phyloP scores from a whole-genome alignment of 2,888 invertebrate genomes.

The Leptopilina myrica region DNA sequence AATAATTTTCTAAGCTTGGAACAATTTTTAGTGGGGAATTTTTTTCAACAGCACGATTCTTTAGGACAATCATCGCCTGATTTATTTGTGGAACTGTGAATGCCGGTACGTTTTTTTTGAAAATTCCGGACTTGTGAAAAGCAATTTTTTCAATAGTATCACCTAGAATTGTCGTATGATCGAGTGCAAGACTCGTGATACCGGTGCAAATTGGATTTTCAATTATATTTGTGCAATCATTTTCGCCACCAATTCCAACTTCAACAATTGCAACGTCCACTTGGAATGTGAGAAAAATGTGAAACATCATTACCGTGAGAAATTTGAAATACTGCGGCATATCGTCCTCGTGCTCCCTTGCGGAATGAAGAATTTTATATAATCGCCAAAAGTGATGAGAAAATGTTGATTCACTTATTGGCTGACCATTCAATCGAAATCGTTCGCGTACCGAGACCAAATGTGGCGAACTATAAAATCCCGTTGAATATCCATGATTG shows the following conservation, averaged over 20 bases:
- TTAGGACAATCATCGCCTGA: slow-evolving; percentile 83
- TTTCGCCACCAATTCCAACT: slow-evolving; percentile 97
- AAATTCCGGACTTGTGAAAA: slow-evolving; percentile 96
- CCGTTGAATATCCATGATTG: slow-evolving; percentile 90
- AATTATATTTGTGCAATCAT: slow-evolving; percentile 95
- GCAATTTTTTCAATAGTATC: slow-evolving; percentile 92
- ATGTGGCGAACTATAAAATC: slow-evolving; percentile 98
- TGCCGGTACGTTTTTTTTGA: slow-evolving; percentile 86
- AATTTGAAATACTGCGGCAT: slow-evolving; percentile 98
- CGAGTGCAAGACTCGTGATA: slow-evolving; percentile 92
- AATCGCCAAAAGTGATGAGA: slow-evolving; percentile 89
- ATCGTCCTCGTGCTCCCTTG: slow-evolving; percentile 81
- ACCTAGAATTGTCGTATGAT: slow-evolving; percentile 91
- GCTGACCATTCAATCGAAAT: slow-evolving; percentile 80
- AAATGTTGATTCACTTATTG: slow-evolving; percentile 80
- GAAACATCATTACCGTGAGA: slow-evolving; percentile 92
- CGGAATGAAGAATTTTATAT: slow-evolving; percentile 80
- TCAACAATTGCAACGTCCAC: slow-evolving; percentile 96
- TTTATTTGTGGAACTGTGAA: slow-evolving; percentile 84
- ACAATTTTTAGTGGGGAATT: slow-evolving; percentile 82
- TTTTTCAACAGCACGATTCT: slow-evolving; percentile 81
- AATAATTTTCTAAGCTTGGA: slow-evolving; percentile 81
- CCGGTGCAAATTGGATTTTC: slow-evolving; percentile 91
- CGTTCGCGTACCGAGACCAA: slow-evolving; percentile 80
- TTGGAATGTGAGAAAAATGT: slow-evolving; percentile 89